Base-by-base conservation (phyloP, 2,888 invertebrate genomes). In the Microplitis deprimator region DNA sequence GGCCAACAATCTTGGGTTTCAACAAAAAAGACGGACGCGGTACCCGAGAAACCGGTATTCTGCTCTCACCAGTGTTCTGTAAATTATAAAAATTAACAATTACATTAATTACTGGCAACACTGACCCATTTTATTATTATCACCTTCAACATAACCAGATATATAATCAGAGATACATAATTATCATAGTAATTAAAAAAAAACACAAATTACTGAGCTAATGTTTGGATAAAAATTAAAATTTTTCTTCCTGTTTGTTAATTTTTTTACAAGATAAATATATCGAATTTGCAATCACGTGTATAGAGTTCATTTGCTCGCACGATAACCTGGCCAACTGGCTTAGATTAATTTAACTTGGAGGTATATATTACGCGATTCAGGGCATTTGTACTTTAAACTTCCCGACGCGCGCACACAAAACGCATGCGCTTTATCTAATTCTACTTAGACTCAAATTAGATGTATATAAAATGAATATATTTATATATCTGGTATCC, bases 21-120 rank as follows among this genome's bases (percentile, higher is more conserved):
- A 87, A 86, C 69, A 88, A 85, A 76, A 88, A 85, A 73, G 88
- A 87, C 68, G 88, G 87, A 61, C 87, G 81, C 72, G 80, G 83
- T 65, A 86, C 84, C 74, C 88, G 83, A 77, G 88, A 85, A 76
- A 88, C 82, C 75, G 88, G 88, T 83, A 88, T 88, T 72, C 87
- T 85, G 79, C 88, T 88, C 83, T 88, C 88, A 79, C 86, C 85
- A 79, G 85, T 84, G 83, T 88, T 88, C 88, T 88, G 85, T 6
- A 83, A 85, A 67, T 20, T 68, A 69, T 80, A 67, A 68, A n/a
- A 72, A 40, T 16, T 17, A 38, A 64, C 59, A 17, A 7, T 41
- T 50, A 17, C 5, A 68, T 69, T 17, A 40, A 75, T 64, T 6
- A 69, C 50, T 7, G 13, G 13, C 50, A 13, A 50, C 50, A 50